phyloP scores from a whole-genome alignment of 35 echinoderm and acorn worm species.

The Ptychodera flava region DNA sequence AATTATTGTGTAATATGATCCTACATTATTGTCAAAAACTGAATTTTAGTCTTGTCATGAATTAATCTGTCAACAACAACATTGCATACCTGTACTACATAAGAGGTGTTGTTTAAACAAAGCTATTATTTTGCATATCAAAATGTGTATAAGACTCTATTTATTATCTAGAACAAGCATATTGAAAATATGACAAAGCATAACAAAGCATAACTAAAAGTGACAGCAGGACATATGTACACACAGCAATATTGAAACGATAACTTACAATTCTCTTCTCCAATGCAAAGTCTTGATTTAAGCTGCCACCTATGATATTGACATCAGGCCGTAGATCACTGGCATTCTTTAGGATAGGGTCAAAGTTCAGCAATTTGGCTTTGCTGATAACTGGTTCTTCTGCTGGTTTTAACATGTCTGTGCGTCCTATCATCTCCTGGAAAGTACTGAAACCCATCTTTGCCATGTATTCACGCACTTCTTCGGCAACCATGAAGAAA shows the following conservation, averaged over 20 bases:
- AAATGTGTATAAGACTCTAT: no score
- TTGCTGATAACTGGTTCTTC: conserved; percentile 46
- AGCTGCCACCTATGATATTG: conserved; percentile 58
- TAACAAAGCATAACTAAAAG: neutral
- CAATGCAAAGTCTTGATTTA: conserved; percentile 71
- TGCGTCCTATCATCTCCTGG: conserved; percentile 96
- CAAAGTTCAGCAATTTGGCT: conserved; percentile 75
- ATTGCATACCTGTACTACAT: no score
- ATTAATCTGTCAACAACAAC: no score
- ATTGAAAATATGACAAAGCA: neutral
- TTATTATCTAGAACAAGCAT: neutral
- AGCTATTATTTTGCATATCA: no score
- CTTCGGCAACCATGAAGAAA: conserved; percentile 98
- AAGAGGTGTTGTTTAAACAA: no score
- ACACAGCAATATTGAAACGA: neutral
- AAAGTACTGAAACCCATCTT: conserved; percentile 88
- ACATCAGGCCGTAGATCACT: conserved; percentile 57
- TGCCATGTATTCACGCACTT: conserved; percentile 82
- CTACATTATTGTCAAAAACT: no score
- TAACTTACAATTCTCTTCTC: conserved; percentile 78
- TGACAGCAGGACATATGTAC: neutral
- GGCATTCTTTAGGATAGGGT: conserved; percentile 55
- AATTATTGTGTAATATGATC: no score
- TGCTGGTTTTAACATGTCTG: conserved; percentile 54
- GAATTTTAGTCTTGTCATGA: no score